These are phyloP conservation scores for Strigamia crassipes DNA, from an alignment of 2,888 invertebrate genomes.

Conservation along the genomic window DNA sequence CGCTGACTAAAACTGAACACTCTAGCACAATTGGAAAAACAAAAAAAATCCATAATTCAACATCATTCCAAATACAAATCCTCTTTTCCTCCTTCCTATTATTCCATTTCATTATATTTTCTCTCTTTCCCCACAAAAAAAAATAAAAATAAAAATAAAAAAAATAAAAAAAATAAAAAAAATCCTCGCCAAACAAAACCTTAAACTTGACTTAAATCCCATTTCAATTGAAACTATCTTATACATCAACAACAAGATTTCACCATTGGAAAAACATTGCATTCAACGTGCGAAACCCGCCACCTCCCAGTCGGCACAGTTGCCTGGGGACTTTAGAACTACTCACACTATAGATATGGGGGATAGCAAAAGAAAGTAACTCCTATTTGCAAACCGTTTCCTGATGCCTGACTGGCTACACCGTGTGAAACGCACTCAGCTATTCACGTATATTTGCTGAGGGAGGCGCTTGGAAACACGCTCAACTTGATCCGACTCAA, in stretches of 20 bases:
- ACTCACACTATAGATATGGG: background rate
- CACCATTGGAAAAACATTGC: conserved; percentile 12
- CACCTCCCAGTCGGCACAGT: background rate
- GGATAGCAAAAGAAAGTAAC: background rate
- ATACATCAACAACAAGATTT: conserved; percentile 4
- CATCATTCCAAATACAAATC: background rate
- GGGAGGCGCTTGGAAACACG: conserved; percentile 31
- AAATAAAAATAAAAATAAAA: too few relatives aligned
- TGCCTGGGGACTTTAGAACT: conserved; percentile 2
- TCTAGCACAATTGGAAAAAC: background rate
- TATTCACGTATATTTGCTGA: conserved; percentile 34
- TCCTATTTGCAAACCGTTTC: conserved; percentile 27
- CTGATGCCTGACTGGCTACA: conserved; percentile 28
- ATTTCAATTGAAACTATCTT: background rate
- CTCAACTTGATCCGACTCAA: conserved; percentile 37
- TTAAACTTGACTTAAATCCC: conserved; percentile 14
- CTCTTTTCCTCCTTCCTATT: too few relatives aligned
- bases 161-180: background rate
- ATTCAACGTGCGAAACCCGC: background rate
- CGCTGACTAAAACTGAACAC: background rate
- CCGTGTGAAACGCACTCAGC: conserved; percentile 28
- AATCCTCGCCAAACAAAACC: background rate
- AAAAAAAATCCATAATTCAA: background rate
- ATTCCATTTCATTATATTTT: too few relatives aligned
- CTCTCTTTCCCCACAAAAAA: background rate